Conservation (phyloP, 37 sponge, comb jelly and placozoan species). For the Mnemiopsis leidyi region DNA sequence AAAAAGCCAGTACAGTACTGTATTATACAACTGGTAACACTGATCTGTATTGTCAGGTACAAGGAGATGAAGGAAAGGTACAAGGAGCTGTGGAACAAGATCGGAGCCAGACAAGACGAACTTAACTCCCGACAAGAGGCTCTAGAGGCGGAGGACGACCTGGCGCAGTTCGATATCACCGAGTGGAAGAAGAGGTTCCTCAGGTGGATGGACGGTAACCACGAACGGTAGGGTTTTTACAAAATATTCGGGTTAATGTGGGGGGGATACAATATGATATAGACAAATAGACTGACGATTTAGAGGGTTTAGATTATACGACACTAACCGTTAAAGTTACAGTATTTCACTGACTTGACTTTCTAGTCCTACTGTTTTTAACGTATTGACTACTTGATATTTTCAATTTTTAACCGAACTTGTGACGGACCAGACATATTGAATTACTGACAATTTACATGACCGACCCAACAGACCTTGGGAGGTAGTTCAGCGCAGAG, state of each 20-base stretch:
- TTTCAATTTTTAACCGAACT: too few species aligned
- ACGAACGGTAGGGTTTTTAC: slow-evolving; percentile 16
- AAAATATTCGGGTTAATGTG: too few species aligned
- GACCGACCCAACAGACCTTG: background rate
- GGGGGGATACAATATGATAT: too few species aligned
- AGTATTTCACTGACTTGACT: too few species aligned
- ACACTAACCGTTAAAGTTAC: too few species aligned
- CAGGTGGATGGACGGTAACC: slow-evolving; percentile 71
- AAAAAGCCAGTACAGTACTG: too few species aligned
- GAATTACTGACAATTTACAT: background rate
- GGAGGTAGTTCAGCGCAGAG: background rate
- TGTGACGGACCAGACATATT: too few species aligned
- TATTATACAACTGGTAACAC: too few species aligned
- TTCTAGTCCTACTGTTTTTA: too few species aligned
- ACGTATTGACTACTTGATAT: too few species aligned
- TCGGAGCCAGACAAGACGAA: slow-evolving; percentile 18
- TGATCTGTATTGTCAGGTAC: slow-evolving; percentile 2
- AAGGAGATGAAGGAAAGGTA: slow-evolving; percentile 49
- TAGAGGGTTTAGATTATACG: too few species aligned
- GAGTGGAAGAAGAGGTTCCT: slow-evolving; percentile 77
- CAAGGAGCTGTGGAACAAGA: slow-evolving; percentile 44
- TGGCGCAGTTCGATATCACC: slow-evolving; percentile 74
- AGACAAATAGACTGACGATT: too few species aligned
- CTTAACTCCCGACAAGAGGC: background rate
- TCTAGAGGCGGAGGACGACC: slow-evolving; percentile 19